A percentile compares a stretch with the other conserved stretches of the same genome.
These are phyloP conservation scores for Anthoptus insignis DNA, from an alignment of 2,888 invertebrate species.

Conservation along the genomic window DNA sequence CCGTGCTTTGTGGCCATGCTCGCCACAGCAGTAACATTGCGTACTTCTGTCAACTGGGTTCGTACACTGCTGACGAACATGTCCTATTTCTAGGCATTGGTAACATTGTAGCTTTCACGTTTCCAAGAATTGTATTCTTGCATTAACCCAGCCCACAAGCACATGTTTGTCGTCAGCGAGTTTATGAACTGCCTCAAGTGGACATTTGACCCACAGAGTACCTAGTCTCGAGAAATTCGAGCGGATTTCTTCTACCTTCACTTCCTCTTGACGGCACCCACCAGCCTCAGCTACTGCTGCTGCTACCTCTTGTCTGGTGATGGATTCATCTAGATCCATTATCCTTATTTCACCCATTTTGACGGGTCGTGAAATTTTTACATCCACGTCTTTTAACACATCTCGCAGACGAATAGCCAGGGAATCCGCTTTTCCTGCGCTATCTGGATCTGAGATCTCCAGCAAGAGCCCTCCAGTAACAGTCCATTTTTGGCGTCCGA, in stretches of 20 bases:
- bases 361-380: conserved; percentile 20
- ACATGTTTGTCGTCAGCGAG: not conserved
- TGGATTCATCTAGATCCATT: conserved; percentile 32
- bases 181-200: not conserved
- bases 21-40: conserved; percentile 37
- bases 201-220: not conserved
- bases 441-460: conserved; percentile 5
- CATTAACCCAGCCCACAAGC: not conserved
- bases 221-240: not conserved
- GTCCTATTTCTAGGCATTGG: conserved; percentile 42
- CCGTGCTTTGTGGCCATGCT: conserved; percentile 33
- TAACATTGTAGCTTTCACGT: conserved; percentile 31
- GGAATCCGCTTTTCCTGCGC: not conserved
- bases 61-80: conserved; percentile 33
- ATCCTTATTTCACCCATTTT: conserved; percentile 34
- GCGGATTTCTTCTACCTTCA: not conserved
- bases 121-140: not conserved
- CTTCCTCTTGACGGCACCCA: conserved; percentile 3
- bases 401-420: conserved; percentile 17
- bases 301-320: conserved; percentile 22
- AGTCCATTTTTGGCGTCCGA: conserved; percentile 15
- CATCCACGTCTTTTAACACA: conserved; percentile 10
- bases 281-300: conserved; percentile 31
- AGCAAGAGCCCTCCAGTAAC: conserved; percentile 32
- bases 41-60: conserved; percentile 32